These are phyloP conservation scores for Serilophus lunatus DNA, from an alignment of 2,113 vertebrate species.

Conservation along the genomic window DNA sequence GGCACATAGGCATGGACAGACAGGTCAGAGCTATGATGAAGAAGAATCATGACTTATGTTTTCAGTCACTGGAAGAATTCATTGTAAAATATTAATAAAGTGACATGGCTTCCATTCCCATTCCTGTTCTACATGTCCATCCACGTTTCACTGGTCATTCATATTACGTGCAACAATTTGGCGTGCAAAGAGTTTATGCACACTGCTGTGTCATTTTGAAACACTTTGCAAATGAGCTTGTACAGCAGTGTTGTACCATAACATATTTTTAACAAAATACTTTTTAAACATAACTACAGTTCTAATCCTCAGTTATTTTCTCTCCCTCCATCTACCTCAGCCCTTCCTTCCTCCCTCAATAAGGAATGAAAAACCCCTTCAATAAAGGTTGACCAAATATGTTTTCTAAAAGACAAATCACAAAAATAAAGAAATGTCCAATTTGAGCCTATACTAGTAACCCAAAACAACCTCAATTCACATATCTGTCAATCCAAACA, in stretches of 20 bases:
- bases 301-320: neutral
- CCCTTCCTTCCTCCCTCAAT: neutral
- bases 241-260: neutral
- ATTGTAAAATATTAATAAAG: neutral
- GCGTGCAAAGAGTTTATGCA: neutral
- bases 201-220: neutral
- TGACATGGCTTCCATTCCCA: neutral
- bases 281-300: neutral
- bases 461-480: neutral
- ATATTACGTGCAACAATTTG: neutral
- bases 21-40: neutral
- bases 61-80: conserved; percentile 2
- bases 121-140: neutral
- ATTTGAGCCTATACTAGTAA: neutral
- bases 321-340: neutral
- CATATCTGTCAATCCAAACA: neutral
- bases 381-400: neutral
- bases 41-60: neutral
- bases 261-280: neutral
- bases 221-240: neutral
- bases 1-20: conserved; percentile 30
- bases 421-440: neutral
- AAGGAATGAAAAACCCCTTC: neutral
- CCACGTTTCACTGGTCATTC: neutral
- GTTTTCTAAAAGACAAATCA: neutral